Evolutionary conservation across 2,113 vertebrate genomes (phyloP).

Genomic region (Gymnocephalus cernua): DNA sequence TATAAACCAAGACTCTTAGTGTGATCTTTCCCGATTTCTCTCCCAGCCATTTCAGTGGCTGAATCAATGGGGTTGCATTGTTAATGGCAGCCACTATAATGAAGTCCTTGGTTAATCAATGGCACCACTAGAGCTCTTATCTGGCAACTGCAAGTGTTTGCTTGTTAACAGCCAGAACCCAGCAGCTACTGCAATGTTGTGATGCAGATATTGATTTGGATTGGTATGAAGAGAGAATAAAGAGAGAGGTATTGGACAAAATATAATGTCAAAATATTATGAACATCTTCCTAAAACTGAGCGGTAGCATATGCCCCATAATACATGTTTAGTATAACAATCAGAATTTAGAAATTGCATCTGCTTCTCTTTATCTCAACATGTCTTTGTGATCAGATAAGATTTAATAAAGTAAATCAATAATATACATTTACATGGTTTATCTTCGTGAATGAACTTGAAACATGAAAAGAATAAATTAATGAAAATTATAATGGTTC

Average conservation of each 20-base stretch:
- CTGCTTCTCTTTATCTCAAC: constrained; percentile 22
- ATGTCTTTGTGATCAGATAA: constrained; percentile 10
- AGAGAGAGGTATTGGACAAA: background rate
- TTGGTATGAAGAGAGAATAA: constrained; percentile 20
- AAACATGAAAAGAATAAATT: background rate
- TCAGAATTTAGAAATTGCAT: constrained; percentile 2
- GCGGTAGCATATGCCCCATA: background rate
- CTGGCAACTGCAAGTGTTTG: constrained; percentile 74
- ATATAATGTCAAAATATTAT: constrained; percentile 2
- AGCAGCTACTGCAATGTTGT: constrained; percentile 45
- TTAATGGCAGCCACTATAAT: constrained; percentile 80
- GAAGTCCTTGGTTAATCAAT: constrained; percentile 81
- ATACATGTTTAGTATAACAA: background rate
- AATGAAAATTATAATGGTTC: background rate
- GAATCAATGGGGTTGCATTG: constrained; percentile 79
- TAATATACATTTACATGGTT: constrained; percentile 1
- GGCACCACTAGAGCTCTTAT: constrained; percentile 78
- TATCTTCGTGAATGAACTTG: background rate
- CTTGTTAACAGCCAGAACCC: constrained; percentile 70
- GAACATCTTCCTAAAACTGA: background rate
- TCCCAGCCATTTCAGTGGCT: constrained; percentile 65
- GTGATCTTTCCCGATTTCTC: constrained; percentile 76
- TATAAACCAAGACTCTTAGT: constrained; percentile 58
- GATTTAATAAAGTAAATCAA: constrained; percentile 12
- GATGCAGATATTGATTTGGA: constrained; percentile 59